Conservation (phyloP, 1,140 invertebrate genomes). For the Platorchestia sp. region DNA sequence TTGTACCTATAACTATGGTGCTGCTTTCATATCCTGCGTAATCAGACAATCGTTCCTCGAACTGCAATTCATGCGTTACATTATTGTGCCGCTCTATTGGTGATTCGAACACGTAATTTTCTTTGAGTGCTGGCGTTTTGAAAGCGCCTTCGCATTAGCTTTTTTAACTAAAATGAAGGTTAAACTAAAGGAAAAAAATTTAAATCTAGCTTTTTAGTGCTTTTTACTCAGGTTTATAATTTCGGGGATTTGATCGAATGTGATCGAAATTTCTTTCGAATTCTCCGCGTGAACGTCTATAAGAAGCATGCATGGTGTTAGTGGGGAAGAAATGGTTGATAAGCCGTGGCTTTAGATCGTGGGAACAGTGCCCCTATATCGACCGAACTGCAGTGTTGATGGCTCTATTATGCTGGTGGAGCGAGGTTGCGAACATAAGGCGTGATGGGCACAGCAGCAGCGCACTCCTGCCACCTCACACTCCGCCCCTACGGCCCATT, state of each 20-base stretch:
- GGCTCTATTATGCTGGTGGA: conserved; percentile 18
- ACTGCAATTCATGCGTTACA: not conserved
- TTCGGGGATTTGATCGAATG: not conserved
- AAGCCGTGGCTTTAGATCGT: not conserved
- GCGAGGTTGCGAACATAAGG: not conserved
- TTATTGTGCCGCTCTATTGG: not conserved
- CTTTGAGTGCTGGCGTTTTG: not conserved
- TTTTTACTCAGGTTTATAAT: not conserved
- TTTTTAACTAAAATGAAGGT: not conserved
- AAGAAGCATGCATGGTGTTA: not conserved
- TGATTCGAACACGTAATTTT: not conserved
- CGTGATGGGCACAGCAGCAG: not conserved
- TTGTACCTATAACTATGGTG: not conserved
- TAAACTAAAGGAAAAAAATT: not conserved
- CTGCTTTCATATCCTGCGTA: not conserved
- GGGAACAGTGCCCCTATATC: conserved; percentile 24
- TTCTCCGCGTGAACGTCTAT: not conserved
- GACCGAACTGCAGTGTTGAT: conserved; percentile 30
- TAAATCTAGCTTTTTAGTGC: no score
- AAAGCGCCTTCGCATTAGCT: not conserved
- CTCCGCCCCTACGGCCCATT: conserved; percentile 7
- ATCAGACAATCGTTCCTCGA: not conserved
- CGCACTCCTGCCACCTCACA: not conserved
- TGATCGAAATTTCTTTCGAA: not conserved
- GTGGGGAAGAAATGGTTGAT: not conserved